A percentile compares a stretch with the other conserved stretches of the same genome.
Conservation (phyloP, 2,113 vertebrate genomes). For the Dasyprocta punctata region DNA sequence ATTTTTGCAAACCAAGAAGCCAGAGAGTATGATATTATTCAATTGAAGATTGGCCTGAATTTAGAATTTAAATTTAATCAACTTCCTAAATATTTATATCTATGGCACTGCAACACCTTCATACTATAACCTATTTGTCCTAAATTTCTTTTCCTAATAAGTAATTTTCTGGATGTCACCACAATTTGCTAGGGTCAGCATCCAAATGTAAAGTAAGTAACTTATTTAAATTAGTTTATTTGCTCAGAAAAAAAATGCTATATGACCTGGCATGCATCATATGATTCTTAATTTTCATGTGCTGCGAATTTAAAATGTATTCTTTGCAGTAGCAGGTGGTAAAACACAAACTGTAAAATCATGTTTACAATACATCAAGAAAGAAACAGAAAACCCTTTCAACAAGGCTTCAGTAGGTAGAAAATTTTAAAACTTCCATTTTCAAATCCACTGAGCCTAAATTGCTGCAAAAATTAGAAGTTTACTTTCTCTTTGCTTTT, state of each 20-base stretch:
- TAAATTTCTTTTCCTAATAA: conserved; percentile 84
- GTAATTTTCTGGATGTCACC: conserved; percentile 85
- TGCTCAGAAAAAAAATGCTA: conserved; percentile 78
- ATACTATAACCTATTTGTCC: conserved; percentile 80
- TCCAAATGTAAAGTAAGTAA: conserved; percentile 81
- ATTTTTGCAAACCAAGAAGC: conserved; percentile 59
- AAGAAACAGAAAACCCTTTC: conserved; percentile 29
- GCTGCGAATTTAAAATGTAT: conserved; percentile 66
- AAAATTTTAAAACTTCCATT: conserved; percentile 10
- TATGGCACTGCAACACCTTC: conserved; percentile 75
- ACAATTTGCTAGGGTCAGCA: conserved; percentile 82
- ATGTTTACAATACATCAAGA: conserved; percentile 61
- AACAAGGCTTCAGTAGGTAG: not conserved
- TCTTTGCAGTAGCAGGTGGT: conserved; percentile 57
- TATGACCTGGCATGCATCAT: conserved; percentile 75
- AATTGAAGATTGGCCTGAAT: conserved; percentile 73
- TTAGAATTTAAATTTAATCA: conserved; percentile 77
- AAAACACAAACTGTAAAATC: conserved; percentile 50
- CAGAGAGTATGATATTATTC: conserved; percentile 63
- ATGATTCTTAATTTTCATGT: conserved; percentile 79
- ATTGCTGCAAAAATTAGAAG: not conserved
- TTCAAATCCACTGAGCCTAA: not conserved
- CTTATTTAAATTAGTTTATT: conserved; percentile 83
- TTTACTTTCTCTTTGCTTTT: not conserved
- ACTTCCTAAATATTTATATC: conserved; percentile 77